Conservation (phyloP, 2,888 invertebrate species). For the Drosophila limbata region DNA sequence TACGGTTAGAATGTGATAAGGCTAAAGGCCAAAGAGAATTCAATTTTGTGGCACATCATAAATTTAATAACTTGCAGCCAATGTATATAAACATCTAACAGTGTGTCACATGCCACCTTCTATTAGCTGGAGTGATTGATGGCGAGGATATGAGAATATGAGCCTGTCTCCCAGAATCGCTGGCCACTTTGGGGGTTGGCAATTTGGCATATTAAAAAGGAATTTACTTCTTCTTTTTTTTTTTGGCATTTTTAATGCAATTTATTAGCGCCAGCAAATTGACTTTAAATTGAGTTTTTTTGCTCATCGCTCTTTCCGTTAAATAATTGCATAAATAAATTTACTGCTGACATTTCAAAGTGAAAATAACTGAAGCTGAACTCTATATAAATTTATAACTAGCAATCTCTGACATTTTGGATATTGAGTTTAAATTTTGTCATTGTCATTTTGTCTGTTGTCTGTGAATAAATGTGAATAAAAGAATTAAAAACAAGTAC, state of each 20-base stretch:
- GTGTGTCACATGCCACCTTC: constrained; percentile 18
- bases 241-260: constrained; percentile 72
- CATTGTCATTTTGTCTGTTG: constrained; percentile 32
- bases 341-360: constrained; percentile 41
- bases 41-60: constrained; percentile 27
- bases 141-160: constrained; percentile 5
- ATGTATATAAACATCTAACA: constrained; percentile 1
- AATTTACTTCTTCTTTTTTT: constrained; percentile 67
- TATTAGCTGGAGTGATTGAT: constrained; percentile 59
- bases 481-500: not conserved
- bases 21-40: constrained; percentile 36
- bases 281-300: constrained; percentile 77
- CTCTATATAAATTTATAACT: constrained; percentile 14
- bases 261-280: constrained; percentile 74
- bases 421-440: constrained; percentile 60
- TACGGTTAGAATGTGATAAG: constrained; percentile 4
- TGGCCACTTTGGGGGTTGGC: constrained; percentile 30
- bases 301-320: constrained; percentile 1
- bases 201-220: constrained; percentile 55
- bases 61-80: constrained; percentile 24
- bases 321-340: constrained; percentile 32
- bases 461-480: constrained; percentile 17
- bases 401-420: constrained; percentile 64
- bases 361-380: not conserved
- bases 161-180: not conserved